These are phyloP conservation scores for Salvelinus namaycush DNA, from an alignment of 2,113 vertebrate species.

Conservation along the genomic window DNA sequence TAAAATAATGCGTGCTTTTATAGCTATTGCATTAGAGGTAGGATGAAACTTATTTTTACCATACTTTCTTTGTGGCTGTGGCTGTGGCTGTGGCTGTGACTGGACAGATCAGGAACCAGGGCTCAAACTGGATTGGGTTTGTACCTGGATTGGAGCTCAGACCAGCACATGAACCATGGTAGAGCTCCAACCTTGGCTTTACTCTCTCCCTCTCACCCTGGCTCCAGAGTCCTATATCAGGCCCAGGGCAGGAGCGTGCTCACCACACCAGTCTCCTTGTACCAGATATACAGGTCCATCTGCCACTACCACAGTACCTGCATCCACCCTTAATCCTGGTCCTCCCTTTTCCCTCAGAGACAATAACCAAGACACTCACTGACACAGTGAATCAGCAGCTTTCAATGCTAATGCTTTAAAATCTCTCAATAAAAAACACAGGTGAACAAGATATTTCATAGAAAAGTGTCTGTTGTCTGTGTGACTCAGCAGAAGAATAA, in stretches of 20 bases:
- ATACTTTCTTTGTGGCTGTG: no score
- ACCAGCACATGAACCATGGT: background rate
- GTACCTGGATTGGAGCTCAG: no score
- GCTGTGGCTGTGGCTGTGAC: no score
- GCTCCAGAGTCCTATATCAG: conserved; percentile 42
- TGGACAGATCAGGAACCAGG: no score
- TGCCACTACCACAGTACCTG: conserved; percentile 34
- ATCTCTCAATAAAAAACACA: background rate
- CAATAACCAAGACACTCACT: background rate
- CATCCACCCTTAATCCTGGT: no score
- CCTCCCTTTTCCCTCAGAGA: background rate
- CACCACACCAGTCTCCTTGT: conserved; percentile 20
- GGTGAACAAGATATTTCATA: conserved; percentile 11
- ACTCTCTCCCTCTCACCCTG: conserved; percentile 56
- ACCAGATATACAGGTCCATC: conserved; percentile 61
- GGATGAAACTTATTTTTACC: no score
- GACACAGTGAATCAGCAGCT: background rate
- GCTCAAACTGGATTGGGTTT: no score
- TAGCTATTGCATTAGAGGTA: no score
- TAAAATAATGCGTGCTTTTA: no score
- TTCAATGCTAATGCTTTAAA: background rate
- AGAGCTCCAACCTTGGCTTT: conserved; percentile 39
- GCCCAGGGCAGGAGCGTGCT: conserved; percentile 36
- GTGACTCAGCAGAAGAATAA: background rate
- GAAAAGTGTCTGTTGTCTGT: background rate